Evolutionary conservation across 1,140 invertebrate species (phyloP).

Genomic region (Nephila pilipes): DNA sequence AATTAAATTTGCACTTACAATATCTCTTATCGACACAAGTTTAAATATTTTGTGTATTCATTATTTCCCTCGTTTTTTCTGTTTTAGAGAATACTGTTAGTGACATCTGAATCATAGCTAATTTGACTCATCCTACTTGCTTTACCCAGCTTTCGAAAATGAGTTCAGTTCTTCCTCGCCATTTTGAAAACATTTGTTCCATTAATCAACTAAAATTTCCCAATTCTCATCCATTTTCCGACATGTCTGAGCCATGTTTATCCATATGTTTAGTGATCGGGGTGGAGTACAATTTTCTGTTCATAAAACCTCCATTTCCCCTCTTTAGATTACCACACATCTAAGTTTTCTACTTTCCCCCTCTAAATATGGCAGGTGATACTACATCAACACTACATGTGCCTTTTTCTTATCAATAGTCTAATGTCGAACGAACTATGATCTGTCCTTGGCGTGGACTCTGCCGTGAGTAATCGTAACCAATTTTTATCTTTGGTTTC

Average conservation of each 20-base stretch:
- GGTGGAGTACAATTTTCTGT: not conserved
- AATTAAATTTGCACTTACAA: too few relatives aligned
- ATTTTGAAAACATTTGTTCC: not conserved
- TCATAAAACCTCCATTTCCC: not conserved
- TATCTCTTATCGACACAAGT: too few relatives aligned
- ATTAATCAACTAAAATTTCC: not conserved
- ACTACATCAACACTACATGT: not conserved
- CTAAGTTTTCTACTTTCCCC: not conserved
- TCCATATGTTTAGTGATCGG: not conserved
- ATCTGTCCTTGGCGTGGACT: slow-evolving; percentile 23
- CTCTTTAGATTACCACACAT: not conserved
- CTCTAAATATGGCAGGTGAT: slow-evolving; percentile 15
- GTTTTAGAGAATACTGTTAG: too few relatives aligned
- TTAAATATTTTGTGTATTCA: too few relatives aligned
- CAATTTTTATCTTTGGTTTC: not conserved
- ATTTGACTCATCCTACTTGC: too few relatives aligned
- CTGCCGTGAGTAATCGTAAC: not conserved
- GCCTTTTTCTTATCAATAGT: not conserved
- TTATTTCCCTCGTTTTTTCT: too few relatives aligned
- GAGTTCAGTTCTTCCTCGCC: not conserved
- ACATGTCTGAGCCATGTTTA: not conserved
- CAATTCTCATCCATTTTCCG: not conserved
- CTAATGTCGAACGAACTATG: not conserved
- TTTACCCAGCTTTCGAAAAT: not conserved
- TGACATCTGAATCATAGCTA: too few relatives aligned